phyloP scores from a whole-genome alignment of 23 tunicate genomes.

The Trididemnum nubilum region DNA sequence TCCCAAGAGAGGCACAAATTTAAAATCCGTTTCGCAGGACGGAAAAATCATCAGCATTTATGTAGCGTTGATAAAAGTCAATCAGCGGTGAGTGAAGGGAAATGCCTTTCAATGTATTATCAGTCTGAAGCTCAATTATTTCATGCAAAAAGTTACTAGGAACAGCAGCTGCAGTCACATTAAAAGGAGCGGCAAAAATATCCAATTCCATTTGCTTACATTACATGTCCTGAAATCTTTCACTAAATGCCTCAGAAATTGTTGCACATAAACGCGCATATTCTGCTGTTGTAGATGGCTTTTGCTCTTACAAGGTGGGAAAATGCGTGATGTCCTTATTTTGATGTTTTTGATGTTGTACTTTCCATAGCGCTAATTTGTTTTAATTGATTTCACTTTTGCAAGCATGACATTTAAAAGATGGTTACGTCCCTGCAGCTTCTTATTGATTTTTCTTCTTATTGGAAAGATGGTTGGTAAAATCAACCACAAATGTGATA shows the following conservation, averaged over 20 bases:
- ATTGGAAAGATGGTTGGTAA: slow-evolving; percentile 39
- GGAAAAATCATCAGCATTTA: slow-evolving; percentile 59
- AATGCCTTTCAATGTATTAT: slow-evolving; percentile 27
- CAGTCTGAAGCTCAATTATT: slow-evolving; percentile 20
- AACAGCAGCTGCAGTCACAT: slow-evolving; percentile 36
- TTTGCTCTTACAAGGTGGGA: slow-evolving; percentile 61
- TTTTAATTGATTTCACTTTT: slow-evolving; percentile 40
- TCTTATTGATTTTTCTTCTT: slow-evolving; percentile 22
- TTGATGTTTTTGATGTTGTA: slow-evolving; percentile 41
- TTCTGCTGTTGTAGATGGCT: slow-evolving; percentile 51
- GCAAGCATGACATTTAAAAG: slow-evolving; percentile 50
- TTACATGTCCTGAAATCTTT: slow-evolving; percentile 54
- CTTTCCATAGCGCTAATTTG: slow-evolving; percentile 45
- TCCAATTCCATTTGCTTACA: slow-evolving; percentile 52
- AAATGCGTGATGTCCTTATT: slow-evolving; percentile 52
- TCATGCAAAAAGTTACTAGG: slow-evolving; percentile 35
- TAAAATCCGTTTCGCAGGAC: slow-evolving; percentile 40
- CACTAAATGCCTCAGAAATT: slow-evolving; percentile 42
- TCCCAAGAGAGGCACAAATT: slow-evolving; percentile 26
- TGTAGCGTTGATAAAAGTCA: slow-evolving; percentile 49
- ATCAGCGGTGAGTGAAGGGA: slow-evolving; percentile 33
- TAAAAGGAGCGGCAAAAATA: slow-evolving; percentile 54
- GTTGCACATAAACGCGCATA: slow-evolving; percentile 53
- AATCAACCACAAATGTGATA: slow-evolving; percentile 45
- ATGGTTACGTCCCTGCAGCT: slow-evolving; percentile 48